Evolutionary conservation across 1,140 invertebrate species (phyloP), one percentile per base, ranked within the genome.

Genomic region (Hycleus phaleratus): DNA sequence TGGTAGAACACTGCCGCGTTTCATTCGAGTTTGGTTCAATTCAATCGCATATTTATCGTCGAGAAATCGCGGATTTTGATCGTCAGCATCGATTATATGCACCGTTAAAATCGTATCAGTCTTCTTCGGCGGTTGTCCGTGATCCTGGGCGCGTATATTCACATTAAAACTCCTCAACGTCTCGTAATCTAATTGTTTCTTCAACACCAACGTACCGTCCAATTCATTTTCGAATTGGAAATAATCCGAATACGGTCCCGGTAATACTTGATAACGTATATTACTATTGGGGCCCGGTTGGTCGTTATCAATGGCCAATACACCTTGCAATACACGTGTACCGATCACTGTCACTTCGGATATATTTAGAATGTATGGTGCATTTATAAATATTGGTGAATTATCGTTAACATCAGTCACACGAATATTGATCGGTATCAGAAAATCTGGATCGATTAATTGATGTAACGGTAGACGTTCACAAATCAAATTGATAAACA

Each of bases 371-470:
- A 83, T 79, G 69, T 91, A 93, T 4, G 90, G 90, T 4, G 87
- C 85, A 56, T 88, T 89, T 32, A 85, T 77, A 76, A 93, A 93
- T 64, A 84, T 77, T 0, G 91, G 91, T 4, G 88, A 86, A 76
- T 94, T 94, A 73, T 95, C 92, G 72, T 95, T 95, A 12, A 88
- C 91, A 76, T 95, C 93, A 24, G 86, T 91, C n/a, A 95, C 91
- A 59, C 91, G 79, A 45, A 95, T 88, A 67, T 91, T 91, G 24
- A 95, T 86, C 7, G 92, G 92, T 68, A 95, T 91, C 6, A 88
- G 83, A 68, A 93, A 91, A 61, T 85, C 89, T 53, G 90, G 90
- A 75, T 94, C 91, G 3, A 32, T 32, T n/a, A 84, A 79, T 4
- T 87, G 87, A 44, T 84, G 82, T 58, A 85, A 83, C 7, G 32